phyloP scores from a whole-genome alignment of 1,140 invertebrate genomes.

The Papilio helenus region DNA sequence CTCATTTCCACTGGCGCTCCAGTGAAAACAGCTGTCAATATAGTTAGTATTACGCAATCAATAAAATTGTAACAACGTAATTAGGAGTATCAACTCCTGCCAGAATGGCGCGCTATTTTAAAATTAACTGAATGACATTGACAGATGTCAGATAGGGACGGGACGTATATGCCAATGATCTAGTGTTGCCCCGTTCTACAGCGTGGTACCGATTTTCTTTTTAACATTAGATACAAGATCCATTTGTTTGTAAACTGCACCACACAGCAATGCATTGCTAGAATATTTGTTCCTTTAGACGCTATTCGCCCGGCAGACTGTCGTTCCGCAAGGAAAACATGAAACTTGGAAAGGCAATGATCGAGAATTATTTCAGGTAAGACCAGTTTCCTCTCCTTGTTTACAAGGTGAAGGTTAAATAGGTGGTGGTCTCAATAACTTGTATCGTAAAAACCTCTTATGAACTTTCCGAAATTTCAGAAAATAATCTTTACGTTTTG shows the following conservation, averaged over 20 bases:
- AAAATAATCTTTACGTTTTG: no score
- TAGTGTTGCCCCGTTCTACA: no score
- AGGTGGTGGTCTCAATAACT: conserved; percentile 21
- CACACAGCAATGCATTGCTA: conserved; percentile 60
- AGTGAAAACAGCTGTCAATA: background rate
- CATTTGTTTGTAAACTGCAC: conserved; percentile 55
- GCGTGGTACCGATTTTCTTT: no score
- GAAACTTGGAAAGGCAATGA: conserved; percentile 87
- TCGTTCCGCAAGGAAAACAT: conserved; percentile 90
- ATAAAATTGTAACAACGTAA: no score
- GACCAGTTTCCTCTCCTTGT: conserved; percentile 45
- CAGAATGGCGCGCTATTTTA: no score
- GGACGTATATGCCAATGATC: no score
- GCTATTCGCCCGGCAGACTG: conserved; percentile 90
- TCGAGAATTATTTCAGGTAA: conserved; percentile 91
- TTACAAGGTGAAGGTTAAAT: background rate
- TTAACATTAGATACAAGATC: background rate
- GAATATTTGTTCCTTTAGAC: conserved; percentile 86
- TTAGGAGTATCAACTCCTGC: no score
- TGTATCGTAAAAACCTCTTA: background rate
- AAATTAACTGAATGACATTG: no score
- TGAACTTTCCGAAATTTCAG: no score
- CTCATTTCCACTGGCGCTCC: background rate
- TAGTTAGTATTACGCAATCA: no score
- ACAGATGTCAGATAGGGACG: no score